phyloP scores from a whole-genome alignment of 2,797 vertebrate species.

The Eremophila alpestris region DNA sequence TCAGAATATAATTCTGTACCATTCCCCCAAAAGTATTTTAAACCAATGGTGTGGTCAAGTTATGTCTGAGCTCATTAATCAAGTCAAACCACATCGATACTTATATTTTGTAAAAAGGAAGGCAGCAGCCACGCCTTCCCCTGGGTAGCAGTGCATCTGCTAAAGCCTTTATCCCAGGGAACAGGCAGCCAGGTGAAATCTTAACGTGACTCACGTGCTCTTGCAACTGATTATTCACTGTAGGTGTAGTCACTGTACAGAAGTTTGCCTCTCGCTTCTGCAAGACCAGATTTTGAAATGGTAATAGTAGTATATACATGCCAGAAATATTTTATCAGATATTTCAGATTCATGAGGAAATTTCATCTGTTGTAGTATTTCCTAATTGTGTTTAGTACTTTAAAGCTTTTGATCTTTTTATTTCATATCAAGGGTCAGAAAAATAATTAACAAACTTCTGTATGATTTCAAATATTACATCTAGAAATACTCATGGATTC shows the following conservation, averaged over 20 bases:
- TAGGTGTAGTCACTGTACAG: constrained; percentile 31
- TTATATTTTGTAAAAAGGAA: neutral
- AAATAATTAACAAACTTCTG: neutral
- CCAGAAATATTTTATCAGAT: constrained; percentile 57
- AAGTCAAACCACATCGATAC: neutral
- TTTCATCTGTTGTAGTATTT: constrained; percentile 1
- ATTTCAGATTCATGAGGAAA: constrained; percentile 45
- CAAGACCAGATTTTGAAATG: constrained; percentile 57
- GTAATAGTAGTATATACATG: constrained; percentile 23
- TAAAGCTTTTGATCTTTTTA: constrained; percentile 7
- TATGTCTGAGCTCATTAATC: neutral
- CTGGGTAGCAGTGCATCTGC: neutral
- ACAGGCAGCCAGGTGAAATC: neutral
- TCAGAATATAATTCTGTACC: neutral
- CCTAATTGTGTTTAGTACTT: neutral
- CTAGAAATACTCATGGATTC: neutral
- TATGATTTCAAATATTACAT: neutral
- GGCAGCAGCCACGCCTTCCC: neutral
- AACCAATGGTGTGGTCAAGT: neutral
- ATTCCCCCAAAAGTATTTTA: neutral
- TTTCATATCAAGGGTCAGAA: neutral
- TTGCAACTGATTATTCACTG: constrained; percentile 57
- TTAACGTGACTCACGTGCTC: constrained; percentile 32
- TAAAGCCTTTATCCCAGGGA: neutral
- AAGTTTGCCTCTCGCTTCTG: constrained; percentile 50